phyloP scores from a whole-genome alignment of 2,888 invertebrate genomes.

The Portevinia maculata region DNA sequence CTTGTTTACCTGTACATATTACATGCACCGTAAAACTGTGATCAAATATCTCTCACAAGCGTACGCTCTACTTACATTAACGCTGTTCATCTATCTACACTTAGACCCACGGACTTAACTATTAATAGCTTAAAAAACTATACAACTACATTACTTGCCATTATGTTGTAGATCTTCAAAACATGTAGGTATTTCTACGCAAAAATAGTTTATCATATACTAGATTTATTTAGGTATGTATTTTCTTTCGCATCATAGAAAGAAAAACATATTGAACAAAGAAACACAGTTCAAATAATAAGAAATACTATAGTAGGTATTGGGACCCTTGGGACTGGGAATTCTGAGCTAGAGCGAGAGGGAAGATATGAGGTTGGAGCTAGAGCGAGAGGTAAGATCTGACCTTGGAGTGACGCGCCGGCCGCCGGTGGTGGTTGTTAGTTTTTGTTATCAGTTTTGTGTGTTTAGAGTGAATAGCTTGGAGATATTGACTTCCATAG shows the following conservation, averaged over 20 bases:
- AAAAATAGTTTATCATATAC: slow-evolving; percentile 64
- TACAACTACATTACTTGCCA: slow-evolving; percentile 70
- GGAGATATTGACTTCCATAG: too few species aligned
- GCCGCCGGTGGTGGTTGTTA: too few species aligned
- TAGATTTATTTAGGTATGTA: slow-evolving; percentile 49
- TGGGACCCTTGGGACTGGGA: too few species aligned
- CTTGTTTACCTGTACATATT: background rate
- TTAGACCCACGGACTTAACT: slow-evolving; percentile 57
- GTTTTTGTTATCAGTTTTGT: too few species aligned
- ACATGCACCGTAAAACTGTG: slow-evolving; percentile 27
- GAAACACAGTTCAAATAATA: slow-evolving; percentile 48
- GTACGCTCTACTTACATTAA: slow-evolving; percentile 37
- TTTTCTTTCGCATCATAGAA: slow-evolving; percentile 50
- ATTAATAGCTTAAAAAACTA: slow-evolving; percentile 67
- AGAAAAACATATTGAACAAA: slow-evolving; percentile 41
- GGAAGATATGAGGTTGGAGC: too few species aligned
- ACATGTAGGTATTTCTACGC: slow-evolving; percentile 57
- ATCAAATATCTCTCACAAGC: slow-evolving; percentile 55
- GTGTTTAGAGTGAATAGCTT: too few species aligned
- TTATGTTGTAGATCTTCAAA: slow-evolving; percentile 63
- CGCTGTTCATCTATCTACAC: slow-evolving; percentile 70
- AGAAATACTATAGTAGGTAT: too few species aligned
- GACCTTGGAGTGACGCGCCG: too few species aligned
- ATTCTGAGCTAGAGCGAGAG: too few species aligned
- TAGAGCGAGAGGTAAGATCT: too few species aligned